Base-by-base conservation (phyloP, 2,888 invertebrate genomes). In the Apamea monoglypha region DNA sequence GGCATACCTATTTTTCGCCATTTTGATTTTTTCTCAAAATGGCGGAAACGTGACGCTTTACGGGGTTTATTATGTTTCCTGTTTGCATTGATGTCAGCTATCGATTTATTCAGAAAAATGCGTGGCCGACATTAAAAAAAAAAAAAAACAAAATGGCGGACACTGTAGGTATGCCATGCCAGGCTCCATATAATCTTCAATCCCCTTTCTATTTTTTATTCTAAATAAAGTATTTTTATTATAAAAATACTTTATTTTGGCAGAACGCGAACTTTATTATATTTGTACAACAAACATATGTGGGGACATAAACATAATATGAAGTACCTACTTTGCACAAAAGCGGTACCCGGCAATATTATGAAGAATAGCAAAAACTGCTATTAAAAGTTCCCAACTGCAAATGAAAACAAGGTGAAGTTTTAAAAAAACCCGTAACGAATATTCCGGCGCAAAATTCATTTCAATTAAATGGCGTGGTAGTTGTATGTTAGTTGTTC, bases 401-500 rank as follows among this genome's bases (percentile, higher is more conserved):
- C 29, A 59, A 70, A 67, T 79, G 6, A 80, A 86, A 86, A 74
- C 68, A 59, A 63, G 36, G 14, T 16, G 21, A 67, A 56, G 36
- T 73, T 80, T 64, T 12, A 47, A 61, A 78, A 78, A 78, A 80
- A 69, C n/a, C 25, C 32, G 50, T 75, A 67, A 74, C 71, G 74
- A 74, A 76, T 81, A 75, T 83, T 74, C 59, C 61, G 36, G 21
- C 25, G 61, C 63, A 82, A 88, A 83, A 86, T 81, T 80, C 66
- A 78, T 86, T 87, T 87, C 86, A 87, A 89, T 88, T 82, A 88
- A 84, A 86, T 80, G 77, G 40, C 76, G 36, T 47, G 61, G 76
- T 56, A 44, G 70, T 82, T 70, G 80, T 76, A 69, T 74, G 78
- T 77, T 85, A 74, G 84, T 63, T 84, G 81, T 84, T 86, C 32